Evolutionary conservation across 2,797 vertebrate species (phyloP).

Genomic region (Trachops cirrhosus): DNA sequence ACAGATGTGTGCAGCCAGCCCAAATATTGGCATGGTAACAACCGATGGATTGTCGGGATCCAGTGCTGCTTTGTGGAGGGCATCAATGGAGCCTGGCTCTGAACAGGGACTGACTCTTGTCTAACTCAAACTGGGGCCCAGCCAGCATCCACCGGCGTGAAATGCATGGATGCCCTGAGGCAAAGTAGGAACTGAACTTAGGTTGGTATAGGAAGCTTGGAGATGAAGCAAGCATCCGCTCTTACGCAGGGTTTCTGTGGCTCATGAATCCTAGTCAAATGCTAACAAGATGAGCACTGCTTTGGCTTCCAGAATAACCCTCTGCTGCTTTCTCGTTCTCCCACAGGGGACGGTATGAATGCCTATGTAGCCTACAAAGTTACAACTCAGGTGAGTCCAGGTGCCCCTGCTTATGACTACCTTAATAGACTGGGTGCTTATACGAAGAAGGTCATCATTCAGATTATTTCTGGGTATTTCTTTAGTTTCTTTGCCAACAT

Average conservation of each 20-base stretch:
- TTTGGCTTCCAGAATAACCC: not conserved
- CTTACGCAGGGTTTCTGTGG: not conserved
- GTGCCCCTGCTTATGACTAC: not conserved
- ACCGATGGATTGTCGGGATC: slow-evolving; percentile 71
- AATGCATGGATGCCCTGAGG: not conserved
- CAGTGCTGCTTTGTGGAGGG: slow-evolving; percentile 63
- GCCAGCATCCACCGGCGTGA: not conserved
- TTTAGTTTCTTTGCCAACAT: slow-evolving; percentile 42
- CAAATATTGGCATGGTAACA: slow-evolving; percentile 70
- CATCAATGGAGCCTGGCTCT: slow-evolving; percentile 63
- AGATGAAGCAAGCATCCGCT: slow-evolving; percentile 15
- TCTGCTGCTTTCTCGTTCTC: slow-evolving; percentile 31
- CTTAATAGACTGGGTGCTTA: not conserved
- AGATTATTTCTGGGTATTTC: slow-evolving; percentile 17
- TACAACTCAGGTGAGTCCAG: slow-evolving; percentile 91
- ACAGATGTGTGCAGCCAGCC: slow-evolving; percentile 77
- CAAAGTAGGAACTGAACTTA: slow-evolving; percentile 42
- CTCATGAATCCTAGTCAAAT: not conserved
- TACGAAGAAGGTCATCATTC: not conserved
- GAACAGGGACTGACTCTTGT: slow-evolving; percentile 55
- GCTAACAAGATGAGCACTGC: not conserved
- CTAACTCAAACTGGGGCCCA: slow-evolving; percentile 43
- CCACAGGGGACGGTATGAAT: slow-evolving; percentile 96
- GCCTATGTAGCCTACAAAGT: slow-evolving; percentile 98
- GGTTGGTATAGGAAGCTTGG: not conserved